Evolutionary conservation across 2,113 vertebrate species (phyloP), one percentile per base, ranked within the genome.

Genomic region (Phylloscopus trochilus): DNA sequence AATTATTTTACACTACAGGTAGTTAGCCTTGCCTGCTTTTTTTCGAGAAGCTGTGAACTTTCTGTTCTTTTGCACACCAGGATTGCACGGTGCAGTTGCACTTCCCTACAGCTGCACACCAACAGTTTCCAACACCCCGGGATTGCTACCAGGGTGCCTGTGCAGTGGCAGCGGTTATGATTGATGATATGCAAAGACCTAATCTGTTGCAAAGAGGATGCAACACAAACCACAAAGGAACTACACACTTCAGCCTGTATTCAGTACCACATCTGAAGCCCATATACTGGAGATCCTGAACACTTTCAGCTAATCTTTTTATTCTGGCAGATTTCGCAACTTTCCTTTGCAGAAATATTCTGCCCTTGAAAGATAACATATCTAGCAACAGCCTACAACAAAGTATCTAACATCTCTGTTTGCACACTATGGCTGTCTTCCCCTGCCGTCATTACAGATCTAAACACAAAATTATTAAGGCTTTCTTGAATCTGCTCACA

Each of bases 141-240:
- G 78, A 95, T 68, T 94, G 84, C 74, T 69, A 83, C 41, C 49
- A 84, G 90, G 76, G 69, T 93, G 92, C 66, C 88, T 47, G 79
- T 67, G 94, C 90, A 91, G 87, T 47, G 93, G 86, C 95, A 94
- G 95, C 95, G 11, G 96, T 96, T 95, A 94, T 88, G 94, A 97
- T 64, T 94, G 94, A 96, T 93, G 93, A 83, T 56, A 93, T 47
- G 69, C 55, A 93, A 76, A 95, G 96, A 95, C 47, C 86, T 81
- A 74, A 94, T 97, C 93, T 96, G 90, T 83, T 94, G 90, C 82
- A 96, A 95, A 97, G 89, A 97, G 97, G 98, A 96, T 97, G 92
- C 33, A 96, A 87, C 39, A 46, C 88, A 96, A 97, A 96, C 97
- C 97, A 95, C 97, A 97, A 66, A 97, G 96, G 97, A 98, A 98